Evolutionary conservation across 2,888 invertebrate genomes (phyloP).

Genomic region (Leptinotarsa peninsularis): DNA sequence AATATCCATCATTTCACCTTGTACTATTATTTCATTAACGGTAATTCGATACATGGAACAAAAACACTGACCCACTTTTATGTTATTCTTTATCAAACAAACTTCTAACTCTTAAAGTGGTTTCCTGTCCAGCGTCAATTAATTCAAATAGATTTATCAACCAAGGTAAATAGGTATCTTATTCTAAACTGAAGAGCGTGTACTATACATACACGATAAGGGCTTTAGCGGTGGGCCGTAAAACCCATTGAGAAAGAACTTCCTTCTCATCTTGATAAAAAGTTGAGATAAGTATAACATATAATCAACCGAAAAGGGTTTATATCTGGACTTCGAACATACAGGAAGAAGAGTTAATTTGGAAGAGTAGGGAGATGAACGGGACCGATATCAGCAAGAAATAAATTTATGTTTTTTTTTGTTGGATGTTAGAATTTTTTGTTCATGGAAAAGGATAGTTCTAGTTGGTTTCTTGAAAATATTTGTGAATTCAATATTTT

Average conservation of each 20-base stretch:
- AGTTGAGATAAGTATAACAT: too few relatives aligned
- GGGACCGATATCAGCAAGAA: too few relatives aligned
- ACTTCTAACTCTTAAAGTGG: slow-evolving; percentile 13
- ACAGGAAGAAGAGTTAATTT: too few relatives aligned
- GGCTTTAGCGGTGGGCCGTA: slow-evolving; percentile 21
- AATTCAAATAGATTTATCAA: slow-evolving; percentile 18
- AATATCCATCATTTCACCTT: neutral
- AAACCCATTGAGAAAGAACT: slow-evolving; percentile 26
- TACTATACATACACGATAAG: slow-evolving; percentile 12
- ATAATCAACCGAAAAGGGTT: too few relatives aligned
- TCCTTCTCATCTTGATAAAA: slow-evolving; percentile 25
- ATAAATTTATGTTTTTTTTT: too few relatives aligned
- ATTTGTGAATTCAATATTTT: too few relatives aligned
- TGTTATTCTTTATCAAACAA: slow-evolving; percentile 16
- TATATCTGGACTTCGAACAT: too few relatives aligned
- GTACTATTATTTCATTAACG: neutral
- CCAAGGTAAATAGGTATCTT: neutral
- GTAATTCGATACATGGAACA: slow-evolving; percentile 6
- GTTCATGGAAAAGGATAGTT: too few relatives aligned
- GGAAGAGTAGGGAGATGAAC: too few relatives aligned
- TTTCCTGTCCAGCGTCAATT: slow-evolving; percentile 10
- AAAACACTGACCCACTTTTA: slow-evolving; percentile 9
- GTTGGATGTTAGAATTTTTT: too few relatives aligned
- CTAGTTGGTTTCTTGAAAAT: too few relatives aligned
- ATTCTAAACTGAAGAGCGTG: slow-evolving; percentile 15